phyloP scores from a whole-genome alignment of 2,888 invertebrate genomes.

The Apodemia hepburni region DNA sequence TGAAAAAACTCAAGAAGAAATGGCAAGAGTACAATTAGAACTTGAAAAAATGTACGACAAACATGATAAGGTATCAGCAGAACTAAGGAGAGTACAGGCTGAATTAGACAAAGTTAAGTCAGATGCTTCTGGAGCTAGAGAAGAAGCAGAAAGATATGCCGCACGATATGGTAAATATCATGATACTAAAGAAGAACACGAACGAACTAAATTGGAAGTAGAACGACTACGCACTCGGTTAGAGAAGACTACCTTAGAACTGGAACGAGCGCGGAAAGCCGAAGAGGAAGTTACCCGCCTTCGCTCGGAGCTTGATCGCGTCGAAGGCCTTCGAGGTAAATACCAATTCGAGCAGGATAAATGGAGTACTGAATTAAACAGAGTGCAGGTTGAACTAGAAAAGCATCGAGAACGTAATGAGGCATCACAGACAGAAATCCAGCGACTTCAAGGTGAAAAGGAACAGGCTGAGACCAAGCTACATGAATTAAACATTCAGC shows the following conservation, averaged over 20 bases:
- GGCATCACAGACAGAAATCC: constrained; percentile 86
- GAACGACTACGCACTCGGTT: constrained; percentile 89
- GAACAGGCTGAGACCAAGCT: constrained; percentile 85
- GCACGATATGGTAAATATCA: constrained; percentile 88
- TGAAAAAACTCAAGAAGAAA: constrained; percentile 94
- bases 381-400: constrained; percentile 87
- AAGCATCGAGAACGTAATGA: constrained; percentile 89
- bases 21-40: constrained; percentile 91
- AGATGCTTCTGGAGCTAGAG: constrained; percentile 88
- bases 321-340: constrained; percentile 85
- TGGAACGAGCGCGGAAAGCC: constrained; percentile 87
- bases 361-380: constrained; percentile 83
- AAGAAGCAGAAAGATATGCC: constrained; percentile 88
- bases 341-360: constrained; percentile 80
- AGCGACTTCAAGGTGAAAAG: constrained; percentile 81
- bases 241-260: constrained; percentile 89
- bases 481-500: constrained; percentile 89
- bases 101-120: constrained; percentile 85
- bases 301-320: constrained; percentile 85
- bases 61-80: constrained; percentile 91
- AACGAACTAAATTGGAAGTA: constrained; percentile 88
- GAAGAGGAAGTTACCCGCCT: constrained; percentile 84
- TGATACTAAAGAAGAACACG: constrained; percentile 88
- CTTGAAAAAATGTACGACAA: constrained; percentile 95
- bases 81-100: constrained; percentile 89